Conservation (phyloP, 2,888 invertebrate species). For the Philereme vetulata region DNA sequence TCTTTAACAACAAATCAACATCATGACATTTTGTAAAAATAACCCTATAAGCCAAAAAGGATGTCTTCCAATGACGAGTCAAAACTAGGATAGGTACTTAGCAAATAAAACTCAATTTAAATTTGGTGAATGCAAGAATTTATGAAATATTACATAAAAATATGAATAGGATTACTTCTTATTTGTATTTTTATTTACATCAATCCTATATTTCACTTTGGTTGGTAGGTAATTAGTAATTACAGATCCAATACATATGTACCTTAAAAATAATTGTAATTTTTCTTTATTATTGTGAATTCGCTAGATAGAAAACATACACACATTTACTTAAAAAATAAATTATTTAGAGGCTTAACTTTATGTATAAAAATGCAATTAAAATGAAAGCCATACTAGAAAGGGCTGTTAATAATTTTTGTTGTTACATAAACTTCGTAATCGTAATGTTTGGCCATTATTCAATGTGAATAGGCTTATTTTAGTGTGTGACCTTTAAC, state of each 20-base stretch:
- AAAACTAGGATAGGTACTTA: no score
- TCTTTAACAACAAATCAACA: no score
- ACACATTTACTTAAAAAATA: conserved; percentile 20
- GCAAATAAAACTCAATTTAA: conserved; percentile 18
- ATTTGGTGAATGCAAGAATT: conserved; percentile 22
- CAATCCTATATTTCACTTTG: not conserved
- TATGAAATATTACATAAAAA: conserved; percentile 38
- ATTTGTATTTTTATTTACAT: conserved; percentile 37
- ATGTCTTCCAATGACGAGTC: no score
- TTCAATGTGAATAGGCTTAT: no score
- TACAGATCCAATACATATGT: conserved; percentile 9
- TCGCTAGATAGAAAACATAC: conserved; percentile 14
- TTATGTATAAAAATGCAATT: not conserved
- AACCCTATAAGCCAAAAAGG: no score
- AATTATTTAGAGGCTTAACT: not conserved
- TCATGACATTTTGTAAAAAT: no score
- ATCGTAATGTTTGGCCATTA: no score
- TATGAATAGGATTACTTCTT: conserved; percentile 35
- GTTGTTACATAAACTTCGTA: no score
- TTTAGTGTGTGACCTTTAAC: not conserved
- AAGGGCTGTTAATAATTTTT: no score
- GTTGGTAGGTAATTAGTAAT: not conserved
- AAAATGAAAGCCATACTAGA: conserved; percentile 1
- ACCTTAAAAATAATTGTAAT: conserved; percentile 10
- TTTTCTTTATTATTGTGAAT: conserved; percentile 6